These are phyloP conservation scores for Enhydra lutris DNA, from an alignment of 2,113 vertebrate genomes.

Conservation along the genomic window DNA sequence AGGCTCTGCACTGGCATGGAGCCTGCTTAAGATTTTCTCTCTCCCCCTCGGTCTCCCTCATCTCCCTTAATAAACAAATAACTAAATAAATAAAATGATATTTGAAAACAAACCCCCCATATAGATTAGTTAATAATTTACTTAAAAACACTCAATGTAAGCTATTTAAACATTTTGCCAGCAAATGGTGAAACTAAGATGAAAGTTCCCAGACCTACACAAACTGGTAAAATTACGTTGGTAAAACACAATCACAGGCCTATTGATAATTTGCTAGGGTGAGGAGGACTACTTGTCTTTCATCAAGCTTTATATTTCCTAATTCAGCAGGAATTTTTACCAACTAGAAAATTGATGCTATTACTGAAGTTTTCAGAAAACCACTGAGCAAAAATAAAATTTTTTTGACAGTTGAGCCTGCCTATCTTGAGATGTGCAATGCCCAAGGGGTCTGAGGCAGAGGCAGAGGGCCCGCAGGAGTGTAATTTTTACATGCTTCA, in stretches of 20 bases:
- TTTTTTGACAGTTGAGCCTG: neutral
- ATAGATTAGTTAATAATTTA: neutral
- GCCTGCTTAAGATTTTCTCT: neutral
- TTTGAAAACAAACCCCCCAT: neutral
- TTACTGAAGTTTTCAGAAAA: neutral
- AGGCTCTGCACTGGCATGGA: neutral
- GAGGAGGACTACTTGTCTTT: neutral
- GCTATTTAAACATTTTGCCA: neutral
- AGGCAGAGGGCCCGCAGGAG: neutral
- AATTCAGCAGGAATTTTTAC: neutral
- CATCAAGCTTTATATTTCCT: neutral
- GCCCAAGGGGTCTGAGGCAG: neutral
- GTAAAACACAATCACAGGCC: neutral
- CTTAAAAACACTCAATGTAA: neutral
- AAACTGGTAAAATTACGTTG: neutral
- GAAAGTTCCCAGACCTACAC: neutral
- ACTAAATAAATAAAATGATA: neutral
- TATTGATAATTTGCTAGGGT: neutral
- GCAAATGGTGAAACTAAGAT: neutral
- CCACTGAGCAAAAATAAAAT: neutral
- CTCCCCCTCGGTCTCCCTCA: neutral
- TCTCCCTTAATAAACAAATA: neutral
- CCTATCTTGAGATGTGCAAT: neutral
- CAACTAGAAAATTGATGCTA: neutral
- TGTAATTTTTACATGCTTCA: neutral